phyloP scores from a whole-genome alignment of 2,888 invertebrate species.

The Pasiphila rectangulata region DNA sequence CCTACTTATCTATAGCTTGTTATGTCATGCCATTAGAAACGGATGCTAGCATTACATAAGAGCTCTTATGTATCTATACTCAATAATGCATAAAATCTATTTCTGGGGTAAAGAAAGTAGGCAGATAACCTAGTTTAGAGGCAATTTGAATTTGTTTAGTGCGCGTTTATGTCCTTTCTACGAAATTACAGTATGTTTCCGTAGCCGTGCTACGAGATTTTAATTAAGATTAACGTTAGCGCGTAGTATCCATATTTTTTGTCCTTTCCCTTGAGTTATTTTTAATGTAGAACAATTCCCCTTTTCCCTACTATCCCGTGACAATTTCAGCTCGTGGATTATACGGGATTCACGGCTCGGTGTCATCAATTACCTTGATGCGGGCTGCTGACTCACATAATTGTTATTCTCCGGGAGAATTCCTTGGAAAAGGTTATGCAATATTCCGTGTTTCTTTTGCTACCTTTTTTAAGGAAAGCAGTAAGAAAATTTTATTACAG shows the following conservation, averaged over 20 bases:
- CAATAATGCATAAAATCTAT: background rate
- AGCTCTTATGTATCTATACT: background rate
- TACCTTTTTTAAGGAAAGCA: too few relatives aligned
- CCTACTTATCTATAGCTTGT: background rate
- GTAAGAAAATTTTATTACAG: background rate
- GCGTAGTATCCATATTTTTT: constrained; percentile 3
- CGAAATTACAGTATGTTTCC: background rate
- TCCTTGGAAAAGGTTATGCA: constrained; percentile 8
- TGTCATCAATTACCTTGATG: constrained; percentile 22
- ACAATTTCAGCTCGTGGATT: constrained; percentile 18
- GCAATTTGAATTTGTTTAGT: background rate
- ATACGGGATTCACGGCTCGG: constrained; percentile 20
- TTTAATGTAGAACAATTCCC: constrained; percentile 7
- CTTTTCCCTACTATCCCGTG: constrained; percentile 8
- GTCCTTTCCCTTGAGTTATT: background rate
- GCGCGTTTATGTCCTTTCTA: constrained; percentile 13
- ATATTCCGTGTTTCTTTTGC: background rate
- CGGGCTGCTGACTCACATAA: constrained; percentile 23
- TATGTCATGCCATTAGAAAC: background rate
- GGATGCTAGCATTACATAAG: background rate
- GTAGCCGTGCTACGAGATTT: constrained; percentile 10
- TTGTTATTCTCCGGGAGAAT: constrained; percentile 16
- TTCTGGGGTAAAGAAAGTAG: background rate
- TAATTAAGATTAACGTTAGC: background rate
- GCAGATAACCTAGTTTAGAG: too few relatives aligned